Base-by-base conservation (phyloP, 2,797 vertebrate genomes). In the Myiothlypis chrysogaster region DNA sequence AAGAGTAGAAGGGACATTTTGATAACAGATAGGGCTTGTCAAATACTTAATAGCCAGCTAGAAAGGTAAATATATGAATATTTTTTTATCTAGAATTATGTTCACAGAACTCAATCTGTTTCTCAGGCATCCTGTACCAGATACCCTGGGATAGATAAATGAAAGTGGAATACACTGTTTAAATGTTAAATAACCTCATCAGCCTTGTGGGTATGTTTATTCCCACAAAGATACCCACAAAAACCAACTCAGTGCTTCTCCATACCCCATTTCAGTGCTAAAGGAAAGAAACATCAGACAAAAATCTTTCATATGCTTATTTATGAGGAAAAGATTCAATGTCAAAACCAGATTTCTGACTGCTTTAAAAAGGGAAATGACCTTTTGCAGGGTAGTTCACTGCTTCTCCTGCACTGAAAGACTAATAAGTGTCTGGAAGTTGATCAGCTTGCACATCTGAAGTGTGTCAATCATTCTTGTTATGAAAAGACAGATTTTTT, bases 391-490 rank as follows among this genome's bases (percentile, higher is more conserved):
- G 46, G 10, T 12, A 75, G 95, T 83, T 93, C 85, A 77, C 24
- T 18, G 20, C 61, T 94, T 64, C 57, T 89, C 61, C 65, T 92
- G 73, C 35, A 2, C 19, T 68, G 76, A 47, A 92, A 83, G 88
- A 65, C 75, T 83, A 82, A 87, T 43, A 50, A 49, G 37, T 8
- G 12, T 78, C 75, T 84, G 73, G 56, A 72, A 76, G 65, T 69
- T 75, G 57, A 32, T 69, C 69, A 68, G 66, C 49, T 17, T 89
- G 32, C 78, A 91, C 69, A 92, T 94, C 87, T 93, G 93, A 96
- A 92, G 63, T 10, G 52, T 94, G 95, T 93, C 98, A 96, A 34
- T 97, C 95, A 96, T 71, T 70, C 52, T 57, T 59, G 60, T 81
- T 90, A 60, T 86, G 90, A 96, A 95, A 76, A 95, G 93, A 78